Evolutionary conservation across 2,113 vertebrate genomes (phyloP).

Genomic region (Channa maculata): DNA sequence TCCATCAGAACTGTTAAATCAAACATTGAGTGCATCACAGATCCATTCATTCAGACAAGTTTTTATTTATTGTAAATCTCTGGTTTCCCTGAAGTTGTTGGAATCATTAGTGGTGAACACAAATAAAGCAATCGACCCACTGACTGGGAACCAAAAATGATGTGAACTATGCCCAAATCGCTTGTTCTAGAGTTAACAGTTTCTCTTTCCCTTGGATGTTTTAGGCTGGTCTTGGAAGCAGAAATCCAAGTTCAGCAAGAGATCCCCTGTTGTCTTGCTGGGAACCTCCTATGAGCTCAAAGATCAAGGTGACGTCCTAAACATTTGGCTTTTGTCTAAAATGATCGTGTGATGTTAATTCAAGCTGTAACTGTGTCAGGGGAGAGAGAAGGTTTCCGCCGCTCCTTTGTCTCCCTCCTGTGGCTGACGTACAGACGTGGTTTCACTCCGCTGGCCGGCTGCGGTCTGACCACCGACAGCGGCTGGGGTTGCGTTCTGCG

Average conservation of each 20-base stretch:
- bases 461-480: slow-evolving; percentile 87
- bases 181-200: not conserved
- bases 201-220: not conserved
- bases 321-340: not conserved
- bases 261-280: slow-evolving; percentile 84
- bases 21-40: no score
- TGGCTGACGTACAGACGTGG: slow-evolving; percentile 92
- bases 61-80: no score
- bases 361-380: slow-evolving; percentile 64
- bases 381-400: slow-evolving; percentile 84
- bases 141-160: no score
- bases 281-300: slow-evolving; percentile 85
- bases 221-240: slow-evolving; percentile 88
- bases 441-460: slow-evolving; percentile 83
- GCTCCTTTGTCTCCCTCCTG: slow-evolving; percentile 85
- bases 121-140: no score
- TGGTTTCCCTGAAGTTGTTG: no score
- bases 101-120: no score
- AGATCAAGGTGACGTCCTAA: slow-evolving; percentile 78
- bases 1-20: no score
- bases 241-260: slow-evolving; percentile 88
- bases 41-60: no score
- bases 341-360: not conserved
- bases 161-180: no score
- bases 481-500: slow-evolving; percentile 94